Evolutionary conservation across 2,113 vertebrate genomes (phyloP).

Genomic region (Aphyosemion australe): DNA sequence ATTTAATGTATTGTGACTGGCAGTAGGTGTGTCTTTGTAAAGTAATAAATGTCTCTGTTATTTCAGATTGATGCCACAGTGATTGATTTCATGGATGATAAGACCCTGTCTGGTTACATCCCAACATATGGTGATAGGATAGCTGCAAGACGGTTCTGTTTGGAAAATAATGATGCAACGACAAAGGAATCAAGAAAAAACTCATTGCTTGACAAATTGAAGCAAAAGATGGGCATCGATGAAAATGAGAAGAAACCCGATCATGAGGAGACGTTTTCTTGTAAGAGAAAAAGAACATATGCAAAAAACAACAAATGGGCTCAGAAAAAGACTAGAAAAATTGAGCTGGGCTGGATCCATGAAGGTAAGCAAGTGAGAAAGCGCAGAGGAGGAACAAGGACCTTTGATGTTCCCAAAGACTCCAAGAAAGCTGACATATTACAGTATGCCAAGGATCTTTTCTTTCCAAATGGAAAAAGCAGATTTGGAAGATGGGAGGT

Average conservation of each 20-base stretch:
- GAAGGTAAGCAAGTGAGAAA: not conserved
- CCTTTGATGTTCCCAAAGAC: not conserved
- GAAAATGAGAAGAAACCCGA: not conserved
- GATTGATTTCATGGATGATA: not conserved
- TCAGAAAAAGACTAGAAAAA: no score
- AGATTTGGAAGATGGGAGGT: not conserved
- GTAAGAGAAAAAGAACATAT: not conserved
- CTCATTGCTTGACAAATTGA: not conserved
- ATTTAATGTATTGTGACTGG: no score
- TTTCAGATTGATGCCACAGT: constrained; percentile 6
- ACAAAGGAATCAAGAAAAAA: not conserved
- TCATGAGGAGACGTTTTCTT: not conserved
- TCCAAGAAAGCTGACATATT: not conserved
- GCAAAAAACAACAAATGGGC: not conserved
- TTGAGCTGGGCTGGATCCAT: not conserved
- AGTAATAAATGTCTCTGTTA: not conserved
- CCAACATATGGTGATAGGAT: constrained; percentile 4
- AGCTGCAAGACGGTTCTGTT: not conserved
- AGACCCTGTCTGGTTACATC: not conserved
- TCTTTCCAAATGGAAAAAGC: constrained; percentile 4
- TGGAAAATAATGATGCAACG: not conserved
- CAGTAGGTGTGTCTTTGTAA: no score
- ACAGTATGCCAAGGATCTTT: not conserved
- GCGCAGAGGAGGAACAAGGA: constrained; percentile 1
- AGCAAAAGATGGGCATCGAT: constrained; percentile 2